Evolutionary conservation across 37 sponge, comb jelly and placozoan genomes (phyloP).

Genomic region (Dysidea cf. avara): DNA sequence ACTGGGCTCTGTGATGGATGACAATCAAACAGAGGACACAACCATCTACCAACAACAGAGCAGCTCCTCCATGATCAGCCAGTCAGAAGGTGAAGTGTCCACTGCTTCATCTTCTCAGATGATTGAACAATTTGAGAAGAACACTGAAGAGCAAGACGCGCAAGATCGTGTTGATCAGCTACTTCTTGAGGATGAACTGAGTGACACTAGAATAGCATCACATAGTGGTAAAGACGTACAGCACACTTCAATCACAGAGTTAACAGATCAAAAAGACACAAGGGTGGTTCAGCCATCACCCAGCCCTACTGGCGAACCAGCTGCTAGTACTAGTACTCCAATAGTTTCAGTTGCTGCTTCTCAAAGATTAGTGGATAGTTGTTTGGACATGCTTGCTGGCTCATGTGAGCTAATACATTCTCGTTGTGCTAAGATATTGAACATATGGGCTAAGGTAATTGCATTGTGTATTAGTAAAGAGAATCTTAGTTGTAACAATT

Average conservation of each 20-base stretch:
- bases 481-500: background rate
- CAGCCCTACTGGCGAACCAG: background rate
- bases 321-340: background rate
- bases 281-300: constrained; percentile 5
- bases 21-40: no score
- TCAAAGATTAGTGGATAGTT: constrained; percentile 31
- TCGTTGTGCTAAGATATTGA: constrained; percentile 83
- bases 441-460: constrained; percentile 70
- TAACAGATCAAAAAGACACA: constrained; percentile 1
- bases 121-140: constrained; percentile 32
- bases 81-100: no score
- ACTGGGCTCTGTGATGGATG: no score
- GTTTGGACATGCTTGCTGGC: constrained; percentile 60
- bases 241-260: no score
- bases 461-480: background rate
- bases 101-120: no score
- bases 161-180: constrained; percentile 60
- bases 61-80: no score
- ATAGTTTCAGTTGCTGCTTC: constrained; percentile 13
- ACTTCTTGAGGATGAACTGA: constrained; percentile 72
- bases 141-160: constrained; percentile 42
- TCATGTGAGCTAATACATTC: constrained; percentile 79
- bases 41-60: no score
- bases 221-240: no score
- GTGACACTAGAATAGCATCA: constrained; percentile 32